Conservation (phyloP, 2,113 vertebrate genomes). For the Solea senegalensis region DNA sequence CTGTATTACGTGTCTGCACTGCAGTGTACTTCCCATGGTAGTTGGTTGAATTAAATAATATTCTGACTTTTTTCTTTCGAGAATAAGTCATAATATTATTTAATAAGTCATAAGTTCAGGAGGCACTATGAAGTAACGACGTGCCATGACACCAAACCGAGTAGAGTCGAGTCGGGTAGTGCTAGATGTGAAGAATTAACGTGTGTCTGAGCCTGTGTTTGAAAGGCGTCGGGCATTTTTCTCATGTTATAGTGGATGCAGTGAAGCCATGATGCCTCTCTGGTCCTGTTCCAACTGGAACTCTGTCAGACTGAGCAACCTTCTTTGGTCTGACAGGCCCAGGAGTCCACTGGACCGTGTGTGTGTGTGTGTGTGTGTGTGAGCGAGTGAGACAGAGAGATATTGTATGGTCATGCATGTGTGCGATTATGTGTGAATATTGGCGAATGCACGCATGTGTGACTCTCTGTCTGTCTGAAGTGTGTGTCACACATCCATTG, state of each 20-base stretch:
- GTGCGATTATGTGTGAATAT: slow-evolving; percentile 61
- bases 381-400: no score
- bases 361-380: slow-evolving; percentile 25
- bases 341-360: slow-evolving; percentile 70
- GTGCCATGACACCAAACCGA: no score
- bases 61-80: no score
- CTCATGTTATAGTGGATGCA: slow-evolving; percentile 34
- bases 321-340: slow-evolving; percentile 75
- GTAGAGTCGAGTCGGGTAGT: no score
- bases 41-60: no score
- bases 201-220: slow-evolving; percentile 3
- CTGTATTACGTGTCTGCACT: no score
- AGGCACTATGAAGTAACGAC: no score
- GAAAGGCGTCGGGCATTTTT: slow-evolving; percentile 25
- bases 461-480: slow-evolving; percentile 37
- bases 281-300: slow-evolving; percentile 70
- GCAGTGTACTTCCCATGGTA: no score
- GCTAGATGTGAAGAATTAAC: slow-evolving; percentile 3
- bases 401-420: slow-evolving; percentile 67
- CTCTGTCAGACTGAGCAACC: slow-evolving; percentile 75
- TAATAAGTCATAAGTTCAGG: no score
- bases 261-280: slow-evolving; percentile 56
- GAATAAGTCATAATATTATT: no score
- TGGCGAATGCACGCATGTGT: slow-evolving; percentile 60
- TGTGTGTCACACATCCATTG: slow-evolving; percentile 40